Percentiles rank a stretch among this genome's conserved stretches.
Conservation (phyloP, 2,113 vertebrate genomes). For the Notarius quadriscutis region DNA sequence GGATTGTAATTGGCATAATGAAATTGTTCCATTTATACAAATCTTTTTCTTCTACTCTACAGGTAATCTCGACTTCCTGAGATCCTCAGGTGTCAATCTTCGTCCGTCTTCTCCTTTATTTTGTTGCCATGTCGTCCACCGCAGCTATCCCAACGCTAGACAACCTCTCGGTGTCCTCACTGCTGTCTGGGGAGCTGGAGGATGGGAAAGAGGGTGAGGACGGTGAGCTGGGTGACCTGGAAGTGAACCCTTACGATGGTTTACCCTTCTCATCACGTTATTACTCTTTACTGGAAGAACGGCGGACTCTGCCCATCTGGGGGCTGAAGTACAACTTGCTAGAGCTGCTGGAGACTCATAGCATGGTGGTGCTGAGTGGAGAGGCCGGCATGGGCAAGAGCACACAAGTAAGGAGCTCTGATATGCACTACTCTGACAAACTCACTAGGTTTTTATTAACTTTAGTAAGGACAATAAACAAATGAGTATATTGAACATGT, state of each 20-base stretch:
- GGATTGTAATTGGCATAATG: neutral
- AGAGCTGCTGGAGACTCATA: conserved; percentile 81
- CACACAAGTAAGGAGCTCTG: conserved; percentile 82
- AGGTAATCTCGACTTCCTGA: conserved; percentile 58
- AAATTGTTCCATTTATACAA: neutral
- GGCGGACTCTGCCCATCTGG: conserved; percentile 81
- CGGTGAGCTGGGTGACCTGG: conserved; percentile 75
- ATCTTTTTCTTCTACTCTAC: conserved; percentile 11
- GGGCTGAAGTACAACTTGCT: conserved; percentile 78
- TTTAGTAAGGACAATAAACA: neutral
- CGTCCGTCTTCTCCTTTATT: neutral
- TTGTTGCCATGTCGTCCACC: conserved; percentile 61
- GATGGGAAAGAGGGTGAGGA: conserved; percentile 56
- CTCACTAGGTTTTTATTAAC: neutral
- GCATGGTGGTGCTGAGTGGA: conserved; percentile 83
- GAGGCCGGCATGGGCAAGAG: conserved; percentile 86
- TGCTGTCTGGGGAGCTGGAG: conserved; percentile 69
- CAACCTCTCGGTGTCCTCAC: conserved; percentile 72
- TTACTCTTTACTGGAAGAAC: conserved; percentile 83
- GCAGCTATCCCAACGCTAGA: conserved; percentile 58
- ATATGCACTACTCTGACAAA: no score
- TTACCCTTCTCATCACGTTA: conserved; percentile 93
- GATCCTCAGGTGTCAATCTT: conserved; percentile 30
- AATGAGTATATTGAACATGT: neutral
- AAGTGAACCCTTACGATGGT: conserved; percentile 92